Conservation (phyloP, 2,888 invertebrate species). For the Euspilapteryx auroguttella region DNA sequence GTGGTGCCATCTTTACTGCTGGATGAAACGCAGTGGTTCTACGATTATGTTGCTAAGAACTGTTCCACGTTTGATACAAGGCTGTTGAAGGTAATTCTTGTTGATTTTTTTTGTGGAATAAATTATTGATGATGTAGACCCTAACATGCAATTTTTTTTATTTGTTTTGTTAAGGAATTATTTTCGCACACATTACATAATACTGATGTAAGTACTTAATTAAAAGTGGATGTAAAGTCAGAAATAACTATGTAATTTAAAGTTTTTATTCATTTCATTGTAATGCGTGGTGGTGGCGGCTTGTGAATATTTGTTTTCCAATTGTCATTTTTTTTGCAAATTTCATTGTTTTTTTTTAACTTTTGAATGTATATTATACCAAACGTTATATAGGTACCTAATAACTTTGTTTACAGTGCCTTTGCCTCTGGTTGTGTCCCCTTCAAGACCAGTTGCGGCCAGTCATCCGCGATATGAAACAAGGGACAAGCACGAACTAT, state of each 20-base stretch:
- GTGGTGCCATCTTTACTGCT: constrained; percentile 35
- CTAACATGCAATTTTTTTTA: constrained; percentile 1
- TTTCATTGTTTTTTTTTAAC: too few species aligned
- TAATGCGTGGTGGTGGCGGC: too few species aligned
- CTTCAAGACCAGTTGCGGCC: constrained; percentile 48
- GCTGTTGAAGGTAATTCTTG: constrained; percentile 51
- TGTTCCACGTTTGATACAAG: constrained; percentile 50
- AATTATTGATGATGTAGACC: too few species aligned
- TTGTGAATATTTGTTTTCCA: too few species aligned
- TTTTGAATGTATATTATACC: too few species aligned
- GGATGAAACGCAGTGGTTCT: constrained; percentile 46
- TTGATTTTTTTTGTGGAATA: neutral
- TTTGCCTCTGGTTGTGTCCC: constrained; percentile 48
- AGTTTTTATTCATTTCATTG: too few species aligned
- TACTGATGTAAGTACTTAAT: too few species aligned
- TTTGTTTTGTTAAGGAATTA: constrained; percentile 1
- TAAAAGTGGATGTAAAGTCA: too few species aligned
- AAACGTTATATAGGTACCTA: too few species aligned
- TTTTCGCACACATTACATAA: constrained; percentile 4
- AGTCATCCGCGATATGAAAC: constrained; percentile 41
- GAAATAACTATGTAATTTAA: too few species aligned
- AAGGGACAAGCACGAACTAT: constrained; percentile 36
- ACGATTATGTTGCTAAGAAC: constrained; percentile 52
- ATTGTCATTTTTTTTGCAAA: too few species aligned
- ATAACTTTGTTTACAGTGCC: too few species aligned